Evolutionary conservation across 2,888 invertebrate species (phyloP), one percentile per base, ranked within the genome.

Genomic region (Griposia aprilina): DNA sequence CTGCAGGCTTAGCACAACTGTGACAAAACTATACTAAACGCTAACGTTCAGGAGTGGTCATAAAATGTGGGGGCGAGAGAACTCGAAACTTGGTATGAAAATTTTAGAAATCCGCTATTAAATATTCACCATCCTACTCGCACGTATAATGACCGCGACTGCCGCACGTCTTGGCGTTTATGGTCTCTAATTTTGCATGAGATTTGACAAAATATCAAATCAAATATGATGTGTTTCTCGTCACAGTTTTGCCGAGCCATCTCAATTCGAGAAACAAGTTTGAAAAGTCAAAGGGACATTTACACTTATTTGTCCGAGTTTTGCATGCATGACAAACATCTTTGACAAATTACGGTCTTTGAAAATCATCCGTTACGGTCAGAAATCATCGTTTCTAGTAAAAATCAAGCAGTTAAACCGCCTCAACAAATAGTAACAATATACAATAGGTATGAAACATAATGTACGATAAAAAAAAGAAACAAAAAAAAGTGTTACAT

Each of bases 341-440:
- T 67, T 71, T 50, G 65, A 66, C 50, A 74, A 36, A 23, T 48
- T 17, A 57, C 30, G n/a, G 20, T 80, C 30, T 67, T 62, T 50
- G 2, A 63, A 71, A 20, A 78, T 36, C 5, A 8, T 55, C 48
- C 26, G 36, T 36, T 48, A 65, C 65, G 48, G 57, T 73, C 62
- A 52, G 45, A 57, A 75, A 75, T 63, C 17, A 63, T 60, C 62
- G 52, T 75, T 83, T 30, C 60, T 41, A 67, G 55, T 76, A 71
- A 81, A 60, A 36, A 70, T 62, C 20, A 65, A 68, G 76, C 82
- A 73, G 84, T 82, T 69, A 66, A 41, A 89, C 74, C 72, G 82
- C 85, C 74, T 81, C 83, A 85, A 85, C 70, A 82, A 83, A 86
- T 80, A 87, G 81, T 83, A 85, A 85, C 74, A 84, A 85, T 78